A percentile compares a stretch with the other conserved stretches of the same genome.
These are phyloP conservation scores for Dryomyza anilis DNA, from an alignment of 2,888 invertebrate genomes.

Conservation along the genomic window DNA sequence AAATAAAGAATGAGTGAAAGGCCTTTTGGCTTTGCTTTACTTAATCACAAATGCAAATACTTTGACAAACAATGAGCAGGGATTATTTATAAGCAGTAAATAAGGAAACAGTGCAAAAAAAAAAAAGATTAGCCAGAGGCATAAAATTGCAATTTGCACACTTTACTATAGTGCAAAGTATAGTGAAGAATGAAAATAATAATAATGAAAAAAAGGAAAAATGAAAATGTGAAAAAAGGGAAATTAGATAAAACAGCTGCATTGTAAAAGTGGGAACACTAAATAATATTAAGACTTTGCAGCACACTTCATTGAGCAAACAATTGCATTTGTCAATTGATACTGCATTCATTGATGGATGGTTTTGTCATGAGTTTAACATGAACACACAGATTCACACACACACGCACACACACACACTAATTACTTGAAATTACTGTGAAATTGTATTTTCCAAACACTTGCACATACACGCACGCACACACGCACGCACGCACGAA, in stretches of 20 bases:
- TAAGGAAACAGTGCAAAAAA: slow-evolving; percentile 7
- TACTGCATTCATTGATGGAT: neutral
- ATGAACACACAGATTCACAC: no score
- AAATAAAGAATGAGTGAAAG: neutral
- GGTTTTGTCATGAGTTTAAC: neutral
- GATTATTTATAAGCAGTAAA: slow-evolving; percentile 15
- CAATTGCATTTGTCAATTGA: neutral
- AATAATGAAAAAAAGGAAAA: neutral
- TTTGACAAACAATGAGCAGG: slow-evolving; percentile 28
- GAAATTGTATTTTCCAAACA: neutral
- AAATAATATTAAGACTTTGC: no score
- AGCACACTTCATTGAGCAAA: neutral
- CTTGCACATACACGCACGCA: no score
- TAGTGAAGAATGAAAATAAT: neutral
- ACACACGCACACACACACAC: no score
- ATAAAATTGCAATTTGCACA: neutral
- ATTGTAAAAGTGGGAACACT: no score
- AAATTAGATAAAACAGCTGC: no score
- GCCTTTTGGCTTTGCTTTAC: neutral
- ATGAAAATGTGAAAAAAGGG: neutral
- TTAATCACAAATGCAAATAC: neutral
- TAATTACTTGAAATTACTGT: no score
- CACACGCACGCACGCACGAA: no score
- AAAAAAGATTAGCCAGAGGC: neutral
- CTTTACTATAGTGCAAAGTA: neutral